A percentile compares a stretch with the other conserved stretches of the same genome.
Conservation (phyloP, 2,888 invertebrate species). For the Tanytarsus gracilentus region DNA sequence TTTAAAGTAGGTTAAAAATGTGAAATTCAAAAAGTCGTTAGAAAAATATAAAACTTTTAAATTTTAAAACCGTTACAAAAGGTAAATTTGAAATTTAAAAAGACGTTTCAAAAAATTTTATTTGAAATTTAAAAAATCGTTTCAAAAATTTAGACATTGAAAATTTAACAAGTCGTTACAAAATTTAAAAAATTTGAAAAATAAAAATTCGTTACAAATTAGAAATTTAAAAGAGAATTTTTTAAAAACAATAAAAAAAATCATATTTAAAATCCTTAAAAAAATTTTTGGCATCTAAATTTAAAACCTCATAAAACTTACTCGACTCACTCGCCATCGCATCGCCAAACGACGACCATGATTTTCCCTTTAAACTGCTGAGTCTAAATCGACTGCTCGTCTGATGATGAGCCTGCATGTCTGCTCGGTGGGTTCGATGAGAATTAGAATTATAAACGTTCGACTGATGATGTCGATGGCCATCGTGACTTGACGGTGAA, state of each 20-base stretch:
- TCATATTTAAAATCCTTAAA: too few species aligned
- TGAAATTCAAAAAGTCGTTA: too few species aligned
- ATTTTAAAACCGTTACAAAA: too few species aligned
- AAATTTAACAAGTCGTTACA: too few species aligned
- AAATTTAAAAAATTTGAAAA: neutral
- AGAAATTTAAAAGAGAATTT: too few species aligned
- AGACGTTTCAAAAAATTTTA: too few species aligned
- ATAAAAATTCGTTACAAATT: neutral
- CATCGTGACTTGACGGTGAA: constrained; percentile 2
- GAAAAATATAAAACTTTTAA: too few species aligned
- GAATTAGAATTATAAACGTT: too few species aligned
- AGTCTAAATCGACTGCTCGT: neutral
- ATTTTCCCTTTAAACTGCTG: constrained; percentile 13
- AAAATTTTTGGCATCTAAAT: neutral
- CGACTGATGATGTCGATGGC: neutral
- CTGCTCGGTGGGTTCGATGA: neutral
- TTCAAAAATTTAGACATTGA: neutral
- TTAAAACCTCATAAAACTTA: neutral
- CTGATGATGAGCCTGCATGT: neutral
- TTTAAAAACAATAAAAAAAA: too few species aligned
- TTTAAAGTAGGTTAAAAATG: too few species aligned
- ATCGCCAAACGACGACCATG: constrained; percentile 11
- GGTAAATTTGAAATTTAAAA: too few species aligned
- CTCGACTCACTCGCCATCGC: constrained; percentile 5
- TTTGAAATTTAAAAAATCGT: too few species aligned